phyloP scores from a whole-genome alignment of 2,888 invertebrate species.

The Meganola albula region DNA sequence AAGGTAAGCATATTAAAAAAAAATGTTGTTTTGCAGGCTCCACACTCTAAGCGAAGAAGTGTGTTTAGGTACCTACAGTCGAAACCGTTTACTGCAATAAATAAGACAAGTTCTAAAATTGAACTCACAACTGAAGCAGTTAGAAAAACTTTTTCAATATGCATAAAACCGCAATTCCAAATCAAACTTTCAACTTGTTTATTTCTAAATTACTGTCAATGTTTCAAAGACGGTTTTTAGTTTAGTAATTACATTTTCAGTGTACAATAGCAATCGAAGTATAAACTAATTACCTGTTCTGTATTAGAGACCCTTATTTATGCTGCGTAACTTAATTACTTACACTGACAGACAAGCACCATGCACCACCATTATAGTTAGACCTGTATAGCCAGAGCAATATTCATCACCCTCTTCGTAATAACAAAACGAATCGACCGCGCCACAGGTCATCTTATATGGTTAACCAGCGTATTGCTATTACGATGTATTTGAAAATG shows the following conservation, averaged over 20 bases:
- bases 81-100: background rate
- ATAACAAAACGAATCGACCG: conserved; percentile 31
- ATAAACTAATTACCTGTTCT: conserved; percentile 67
- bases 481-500: conserved; percentile 63
- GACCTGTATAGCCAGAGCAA: conserved; percentile 25
- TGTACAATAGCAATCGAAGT: conserved; percentile 32
- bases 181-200: too few relatives aligned
- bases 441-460: conserved; percentile 39
- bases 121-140: background rate
- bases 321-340: conserved; percentile 68
- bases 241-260: too few relatives aligned
- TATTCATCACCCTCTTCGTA: conserved; percentile 14
- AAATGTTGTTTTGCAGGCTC: too few relatives aligned
- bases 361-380: conserved; percentile 32
- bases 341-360: conserved; percentile 55
- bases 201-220: too few relatives aligned
- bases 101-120: conserved; percentile 1
- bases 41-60: too few relatives aligned
- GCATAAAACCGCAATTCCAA: conserved; percentile 1
- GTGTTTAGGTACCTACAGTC: too few relatives aligned
- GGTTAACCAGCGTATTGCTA: conserved; percentile 46
- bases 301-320: conserved; percentile 66
- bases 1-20: too few relatives aligned
- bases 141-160: background rate
- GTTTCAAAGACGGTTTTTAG: too few relatives aligned